A percentile compares a stretch with the other conserved stretches of the same genome.
Conservation (phyloP, 2,113 vertebrate genomes). For the Emydura subglobosa region DNA sequence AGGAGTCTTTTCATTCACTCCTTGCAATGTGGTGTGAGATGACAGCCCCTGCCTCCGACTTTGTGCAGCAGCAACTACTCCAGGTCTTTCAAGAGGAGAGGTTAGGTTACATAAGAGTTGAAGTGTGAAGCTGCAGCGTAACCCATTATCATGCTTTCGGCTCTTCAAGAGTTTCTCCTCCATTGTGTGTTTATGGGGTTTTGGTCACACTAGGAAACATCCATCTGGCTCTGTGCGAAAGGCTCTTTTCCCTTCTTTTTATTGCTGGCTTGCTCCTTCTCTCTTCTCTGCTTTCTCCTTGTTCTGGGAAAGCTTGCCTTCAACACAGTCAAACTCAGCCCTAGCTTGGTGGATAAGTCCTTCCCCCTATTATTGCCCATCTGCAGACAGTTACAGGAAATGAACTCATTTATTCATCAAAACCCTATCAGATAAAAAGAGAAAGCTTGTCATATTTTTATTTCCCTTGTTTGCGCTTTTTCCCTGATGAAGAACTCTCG, state of each 20-base stretch:
- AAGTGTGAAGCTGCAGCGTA: neutral
- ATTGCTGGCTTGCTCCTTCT: neutral
- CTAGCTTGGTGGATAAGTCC: neutral
- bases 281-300: neutral
- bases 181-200: neutral
- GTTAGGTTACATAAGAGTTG: neutral
- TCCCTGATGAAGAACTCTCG: no score
- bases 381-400: neutral
- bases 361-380: neutral
- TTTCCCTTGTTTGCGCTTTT: neutral
- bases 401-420: neutral
- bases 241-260: neutral
- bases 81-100: fast-evolving
- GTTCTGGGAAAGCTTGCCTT: neutral
- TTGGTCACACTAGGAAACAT: neutral
- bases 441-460: neutral
- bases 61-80: neutral
- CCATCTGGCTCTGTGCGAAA: neutral
- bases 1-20: neutral
- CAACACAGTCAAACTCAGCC: neutral
- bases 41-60: neutral
- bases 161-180: neutral
- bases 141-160: neutral
- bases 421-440: neutral
- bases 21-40: fast-evolving